Percentiles rank a stretch among this genome's conserved stretches.
These are phyloP conservation scores for Patella depressa DNA, from an alignment of 2,888 invertebrate species.

Conservation along the genomic window DNA sequence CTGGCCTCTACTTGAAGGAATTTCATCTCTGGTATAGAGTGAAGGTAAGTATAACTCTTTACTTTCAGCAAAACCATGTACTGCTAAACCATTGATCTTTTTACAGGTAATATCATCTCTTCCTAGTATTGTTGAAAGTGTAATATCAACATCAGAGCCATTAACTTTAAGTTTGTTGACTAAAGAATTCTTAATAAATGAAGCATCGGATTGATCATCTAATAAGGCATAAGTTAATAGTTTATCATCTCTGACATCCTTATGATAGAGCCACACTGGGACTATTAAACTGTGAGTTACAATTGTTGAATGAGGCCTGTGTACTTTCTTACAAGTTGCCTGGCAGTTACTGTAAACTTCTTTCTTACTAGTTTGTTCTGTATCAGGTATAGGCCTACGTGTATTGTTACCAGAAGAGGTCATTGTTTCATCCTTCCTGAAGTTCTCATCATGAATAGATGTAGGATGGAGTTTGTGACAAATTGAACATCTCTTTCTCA, in stretches of 20 bases:
- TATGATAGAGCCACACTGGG: not conserved
- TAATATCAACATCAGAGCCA: not conserved
- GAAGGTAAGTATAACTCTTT: not conserved
- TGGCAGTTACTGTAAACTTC: not conserved
- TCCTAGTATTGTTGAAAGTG: slow-evolving; percentile 14
- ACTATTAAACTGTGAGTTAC: not conserved
- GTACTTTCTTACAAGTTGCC: not conserved
- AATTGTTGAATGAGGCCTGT: not conserved
- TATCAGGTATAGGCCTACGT: not conserved
- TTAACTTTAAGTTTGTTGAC: not conserved
- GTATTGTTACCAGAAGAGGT: not conserved
- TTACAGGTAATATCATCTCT: not conserved
- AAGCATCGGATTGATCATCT: slow-evolving; percentile 2
- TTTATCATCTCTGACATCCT: not conserved
- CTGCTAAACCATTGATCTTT: slow-evolving; percentile 12
- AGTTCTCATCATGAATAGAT: not conserved
- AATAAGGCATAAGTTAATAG: not conserved
- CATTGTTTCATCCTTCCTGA: not conserved
- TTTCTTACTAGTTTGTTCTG: not conserved
- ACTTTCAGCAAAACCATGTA: not conserved
- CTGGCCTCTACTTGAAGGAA: not conserved
- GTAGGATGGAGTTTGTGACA: slow-evolving; percentile 3
- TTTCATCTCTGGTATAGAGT: slow-evolving; percentile 6
- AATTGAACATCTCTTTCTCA: not conserved
- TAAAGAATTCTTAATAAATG: not conserved